Base-by-base conservation (phyloP, 2,888 invertebrate species). In the Lampropteryx suffumata region DNA sequence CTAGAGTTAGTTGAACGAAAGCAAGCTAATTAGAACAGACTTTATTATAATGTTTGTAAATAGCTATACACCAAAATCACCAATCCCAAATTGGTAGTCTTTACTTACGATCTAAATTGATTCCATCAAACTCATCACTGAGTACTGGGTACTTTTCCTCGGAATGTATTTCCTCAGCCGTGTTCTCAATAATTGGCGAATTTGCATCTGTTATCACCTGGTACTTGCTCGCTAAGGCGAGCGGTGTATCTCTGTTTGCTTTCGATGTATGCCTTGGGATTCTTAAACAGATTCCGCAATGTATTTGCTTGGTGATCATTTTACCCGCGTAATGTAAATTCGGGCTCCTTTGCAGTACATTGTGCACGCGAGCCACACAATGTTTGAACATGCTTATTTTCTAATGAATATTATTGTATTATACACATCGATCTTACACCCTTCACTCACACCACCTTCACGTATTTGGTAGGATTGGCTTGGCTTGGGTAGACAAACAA, bases 181-280 rank as follows among this genome's bases (percentile, higher is more conserved):
- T 92, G 73, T 96, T 94, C 59, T 94, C 92, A 64, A 96, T 94
- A 55, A 94, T 80, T 9, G 91, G 82, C 0, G 94, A 86, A 73
- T 95, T 94, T 60, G 92, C 91, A 65, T 96, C 95, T 12, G 92
- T 91, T 76, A 95, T 95, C 56, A 93, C 78, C 83, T 94, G 92
- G 72, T 94, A 95, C 83, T 94, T 95, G 62, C 81, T 80, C 45
- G 90, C 76, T 57, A 93, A 82, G 27, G 87, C 90, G 33, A 90
- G 85, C 10, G 91, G 79, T 33, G 90, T 69, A 45, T 67, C 61
- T 49, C 54, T 78, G 62, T 81, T 79, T 74, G 77, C 50, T 61
- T 84, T 86, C 34, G 79, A 65, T 65, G 72, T 81, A 58, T 79
- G 70, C 59, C 87, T 77, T 67, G 87, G 87, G 75, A 74, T 70